These are phyloP conservation scores for Apodemus agrarius DNA, from an alignment of 2,797 vertebrate species.

Conservation along the genomic window DNA sequence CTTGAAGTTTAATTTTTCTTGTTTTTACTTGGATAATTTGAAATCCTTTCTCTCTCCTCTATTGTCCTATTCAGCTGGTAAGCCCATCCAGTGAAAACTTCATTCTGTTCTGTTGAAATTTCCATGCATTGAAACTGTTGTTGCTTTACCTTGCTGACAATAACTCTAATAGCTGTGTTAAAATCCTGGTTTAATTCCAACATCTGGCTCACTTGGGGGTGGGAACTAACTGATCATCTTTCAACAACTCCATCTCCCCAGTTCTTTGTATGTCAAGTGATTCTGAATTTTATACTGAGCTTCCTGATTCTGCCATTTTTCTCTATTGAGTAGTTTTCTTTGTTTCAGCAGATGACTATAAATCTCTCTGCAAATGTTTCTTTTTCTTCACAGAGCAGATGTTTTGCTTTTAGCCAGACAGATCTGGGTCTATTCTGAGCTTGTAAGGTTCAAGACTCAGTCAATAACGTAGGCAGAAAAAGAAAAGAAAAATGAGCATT, in stretches of 20 bases:
- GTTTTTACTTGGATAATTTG: neutral
- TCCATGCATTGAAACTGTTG: neutral
- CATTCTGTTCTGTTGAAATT: constrained; percentile 14
- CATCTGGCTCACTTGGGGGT: neutral
- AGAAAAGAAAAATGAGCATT: neutral
- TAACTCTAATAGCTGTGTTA: neutral
- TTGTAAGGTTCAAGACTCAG: constrained; percentile 30
- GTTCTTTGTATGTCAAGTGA: neutral
- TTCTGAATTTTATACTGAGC: neutral
- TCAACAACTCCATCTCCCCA: neutral
- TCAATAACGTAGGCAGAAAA: neutral
- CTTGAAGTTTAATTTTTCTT: neutral
- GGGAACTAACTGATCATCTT: neutral
- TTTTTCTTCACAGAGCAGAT: neutral
- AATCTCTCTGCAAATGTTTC: neutral
- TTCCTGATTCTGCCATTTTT: constrained; percentile 45
- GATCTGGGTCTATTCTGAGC: constrained; percentile 1
- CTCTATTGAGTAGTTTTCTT: constrained; percentile 36
- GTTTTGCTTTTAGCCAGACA: constrained; percentile 29
- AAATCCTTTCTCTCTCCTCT: neutral
- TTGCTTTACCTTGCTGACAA: constrained; percentile 14
- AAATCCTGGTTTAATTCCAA: constrained; percentile 18
- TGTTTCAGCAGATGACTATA: constrained; percentile 32
- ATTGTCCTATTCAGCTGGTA: neutral
- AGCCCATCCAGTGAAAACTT: neutral